These are phyloP conservation scores for Thunnus thynnus DNA, from an alignment of 2,113 vertebrate genomes.

Conservation along the genomic window DNA sequence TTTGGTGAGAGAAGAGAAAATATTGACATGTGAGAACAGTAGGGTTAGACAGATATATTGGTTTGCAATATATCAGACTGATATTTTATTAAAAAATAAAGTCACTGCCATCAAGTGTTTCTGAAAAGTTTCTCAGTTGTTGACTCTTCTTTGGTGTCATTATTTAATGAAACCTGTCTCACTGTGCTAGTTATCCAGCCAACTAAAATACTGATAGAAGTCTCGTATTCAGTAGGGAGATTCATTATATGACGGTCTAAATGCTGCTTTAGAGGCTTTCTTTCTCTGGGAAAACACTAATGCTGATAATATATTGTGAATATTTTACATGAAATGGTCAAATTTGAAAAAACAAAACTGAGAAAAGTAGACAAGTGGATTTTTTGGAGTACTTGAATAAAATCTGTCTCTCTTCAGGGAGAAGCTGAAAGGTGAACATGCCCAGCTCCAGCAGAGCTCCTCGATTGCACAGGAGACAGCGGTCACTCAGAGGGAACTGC, in stretches of 20 bases:
- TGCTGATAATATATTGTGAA: no score
- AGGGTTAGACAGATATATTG: slow-evolving; percentile 32
- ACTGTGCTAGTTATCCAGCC: neutral
- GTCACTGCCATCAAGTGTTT: neutral
- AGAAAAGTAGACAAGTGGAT: no score
- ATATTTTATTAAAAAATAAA: slow-evolving; percentile 33
- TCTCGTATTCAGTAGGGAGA: neutral
- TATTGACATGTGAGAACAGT: slow-evolving; percentile 12
- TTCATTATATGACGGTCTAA: neutral
- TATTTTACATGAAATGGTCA: no score
- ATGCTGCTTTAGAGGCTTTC: no score
- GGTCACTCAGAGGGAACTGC: slow-evolving; percentile 70
- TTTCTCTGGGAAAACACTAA: no score
- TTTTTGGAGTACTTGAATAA: neutral
- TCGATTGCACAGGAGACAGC: slow-evolving; percentile 61
- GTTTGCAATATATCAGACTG: slow-evolving; percentile 20
- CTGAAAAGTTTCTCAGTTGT: neutral
- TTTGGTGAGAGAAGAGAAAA: neutral
- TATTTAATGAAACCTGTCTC: slow-evolving; percentile 20
- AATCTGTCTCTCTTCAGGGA: slow-evolving; percentile 65
- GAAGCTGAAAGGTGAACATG: slow-evolving; percentile 71
- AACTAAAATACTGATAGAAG: neutral
- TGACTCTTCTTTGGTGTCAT: neutral
- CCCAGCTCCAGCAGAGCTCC: slow-evolving; percentile 75
- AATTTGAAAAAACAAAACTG: no score